phyloP scores from a whole-genome alignment of 2,113 vertebrate genomes.

The Clarias magur region DNA sequence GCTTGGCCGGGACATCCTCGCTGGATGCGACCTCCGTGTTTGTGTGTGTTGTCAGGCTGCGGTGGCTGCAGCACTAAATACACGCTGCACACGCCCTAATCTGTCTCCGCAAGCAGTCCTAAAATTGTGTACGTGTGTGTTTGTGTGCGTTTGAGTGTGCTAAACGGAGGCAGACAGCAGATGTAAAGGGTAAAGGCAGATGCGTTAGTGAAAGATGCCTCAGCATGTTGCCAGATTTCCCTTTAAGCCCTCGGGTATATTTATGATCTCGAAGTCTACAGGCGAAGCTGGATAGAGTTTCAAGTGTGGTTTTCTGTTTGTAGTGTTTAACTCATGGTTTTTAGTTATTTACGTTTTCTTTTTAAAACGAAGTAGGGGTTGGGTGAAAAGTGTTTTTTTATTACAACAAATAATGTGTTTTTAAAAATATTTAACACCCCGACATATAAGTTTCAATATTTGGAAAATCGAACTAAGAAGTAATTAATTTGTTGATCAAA shows the following conservation, averaged over 20 bases:
- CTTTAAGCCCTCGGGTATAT: constrained; percentile 38
- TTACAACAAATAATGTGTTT: neutral
- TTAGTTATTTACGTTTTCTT: neutral
- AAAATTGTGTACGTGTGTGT: constrained; percentile 42
- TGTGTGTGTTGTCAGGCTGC: constrained; percentile 49
- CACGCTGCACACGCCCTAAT: constrained; percentile 36
- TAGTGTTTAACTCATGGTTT: neutral
- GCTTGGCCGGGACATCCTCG: constrained; percentile 30
- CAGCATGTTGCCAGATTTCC: constrained; percentile 54
- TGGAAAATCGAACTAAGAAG: neutral
- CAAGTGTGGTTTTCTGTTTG: constrained; percentile 39
- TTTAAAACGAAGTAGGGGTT: neutral
- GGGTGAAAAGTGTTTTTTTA: neutral
- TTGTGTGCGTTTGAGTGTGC: constrained; percentile 37
- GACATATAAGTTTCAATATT: neutral
- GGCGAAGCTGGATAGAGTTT: constrained; percentile 30
- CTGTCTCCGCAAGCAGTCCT: constrained; percentile 35
- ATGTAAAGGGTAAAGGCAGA: constrained; percentile 40
- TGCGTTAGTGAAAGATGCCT: constrained; percentile 49
- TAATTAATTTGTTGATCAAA: neutral
- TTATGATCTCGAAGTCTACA: constrained; percentile 15
- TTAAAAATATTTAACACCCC: neutral
- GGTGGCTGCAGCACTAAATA: constrained; percentile 41
- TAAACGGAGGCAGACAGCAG: constrained; percentile 37
- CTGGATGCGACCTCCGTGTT: constrained; percentile 48